Evolutionary conservation across 1,140 invertebrate species (phyloP), one percentile per base, ranked within the genome.

Genomic region (Branchinecta lindahli): DNA sequence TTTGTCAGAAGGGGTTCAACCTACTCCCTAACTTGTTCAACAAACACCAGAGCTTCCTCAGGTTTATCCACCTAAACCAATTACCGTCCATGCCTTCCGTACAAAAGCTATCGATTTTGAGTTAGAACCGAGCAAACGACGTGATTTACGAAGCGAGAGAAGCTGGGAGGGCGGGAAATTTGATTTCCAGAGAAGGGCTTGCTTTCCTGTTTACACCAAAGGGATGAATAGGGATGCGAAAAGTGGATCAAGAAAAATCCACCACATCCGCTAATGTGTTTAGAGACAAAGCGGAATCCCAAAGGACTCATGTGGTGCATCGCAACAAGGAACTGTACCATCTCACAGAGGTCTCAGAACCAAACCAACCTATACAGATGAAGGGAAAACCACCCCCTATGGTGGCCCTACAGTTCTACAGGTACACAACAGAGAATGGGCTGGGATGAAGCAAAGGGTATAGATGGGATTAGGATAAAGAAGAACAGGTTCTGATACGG

Each of bases 51-150:
- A 33, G 33, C 33, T 33, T 33, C 33, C 33, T 33, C 33, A 33
- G 52, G 12, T 61, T 61, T 15, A 15, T 61, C 52, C 52, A 20
- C 12, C 12, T 61, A 61, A 61, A 61, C 52, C 52, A 61, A 61
- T 61, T 61, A 61, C 52, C 52, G 12, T 20, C 52, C 12, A 61
- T 61, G 52, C 52, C 52, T 61, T 20, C 12, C 52, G 18, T 20
- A 61, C 52, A 61, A 61, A 61, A 61, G 52, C 52, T 61, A 61
- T 61, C 18, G 52, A 61, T 61, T 61, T 61, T 61, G 52, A 61
- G 52, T 61, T 61, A 61, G 12, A 15, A 61, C 52, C 12, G 52
- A 61, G 52, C 52, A 61, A 61, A 61, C 52, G 52, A 61, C 18
- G 52, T 61, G 52, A 61, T 61, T 61, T 61, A 61, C 52, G 18